Conservation (phyloP, 2,797 vertebrate species). For the Syngnathus rostellatus region DNA sequence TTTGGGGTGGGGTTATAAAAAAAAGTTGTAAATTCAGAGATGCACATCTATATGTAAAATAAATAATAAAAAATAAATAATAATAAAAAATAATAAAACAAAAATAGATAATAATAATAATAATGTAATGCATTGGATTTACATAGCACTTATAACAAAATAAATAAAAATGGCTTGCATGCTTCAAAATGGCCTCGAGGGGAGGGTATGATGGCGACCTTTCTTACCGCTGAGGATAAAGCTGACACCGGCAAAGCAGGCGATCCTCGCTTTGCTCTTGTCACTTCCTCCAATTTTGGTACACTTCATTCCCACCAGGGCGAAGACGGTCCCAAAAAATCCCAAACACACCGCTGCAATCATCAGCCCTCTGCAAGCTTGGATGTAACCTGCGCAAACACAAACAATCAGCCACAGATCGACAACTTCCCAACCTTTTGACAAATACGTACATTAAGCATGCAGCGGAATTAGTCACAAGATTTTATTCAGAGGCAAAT, state of each 20-base stretch:
- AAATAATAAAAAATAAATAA: no score
- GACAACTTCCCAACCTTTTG: constrained; percentile 25
- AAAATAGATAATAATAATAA: no score
- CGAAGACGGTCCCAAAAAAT: constrained; percentile 80
- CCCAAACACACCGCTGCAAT: constrained; percentile 86
- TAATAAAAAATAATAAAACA: not conserved
- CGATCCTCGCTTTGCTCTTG: constrained; percentile 80
- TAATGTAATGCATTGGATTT: no score
- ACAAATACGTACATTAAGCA: constrained; percentile 26
- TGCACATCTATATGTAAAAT: no score
- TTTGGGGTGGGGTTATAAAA: no score
- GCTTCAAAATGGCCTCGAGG: not conserved
- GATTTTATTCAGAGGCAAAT: constrained; percentile 66
- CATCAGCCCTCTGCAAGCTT: constrained; percentile 92
- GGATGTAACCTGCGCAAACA: constrained; percentile 81
- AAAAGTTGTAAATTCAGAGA: no score
- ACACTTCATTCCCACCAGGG: constrained; percentile 94
- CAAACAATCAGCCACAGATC: constrained; percentile 21
- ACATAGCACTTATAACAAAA: no score
- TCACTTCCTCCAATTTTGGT: constrained; percentile 90
- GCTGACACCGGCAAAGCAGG: constrained; percentile 77
- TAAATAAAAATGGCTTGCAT: no score
- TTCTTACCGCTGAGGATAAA: constrained; percentile 87
- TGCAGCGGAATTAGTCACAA: constrained; percentile 37
- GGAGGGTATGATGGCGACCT: no score